Conservation (phyloP, 2,113 vertebrate species). For the Amphiprion ocellaris region DNA sequence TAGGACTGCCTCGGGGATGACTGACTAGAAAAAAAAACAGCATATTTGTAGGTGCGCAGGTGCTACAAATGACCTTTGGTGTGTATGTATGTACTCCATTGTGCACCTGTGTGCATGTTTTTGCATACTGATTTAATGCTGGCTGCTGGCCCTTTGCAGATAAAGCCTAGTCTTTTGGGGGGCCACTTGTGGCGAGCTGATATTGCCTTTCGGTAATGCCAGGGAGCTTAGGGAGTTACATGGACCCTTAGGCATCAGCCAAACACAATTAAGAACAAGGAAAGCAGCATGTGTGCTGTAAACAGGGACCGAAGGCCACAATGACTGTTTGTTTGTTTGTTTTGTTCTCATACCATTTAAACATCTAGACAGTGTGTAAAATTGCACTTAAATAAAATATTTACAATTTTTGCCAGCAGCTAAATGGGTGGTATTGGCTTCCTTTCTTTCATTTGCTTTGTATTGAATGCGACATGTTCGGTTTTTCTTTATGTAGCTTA, state of each 20-base stretch:
- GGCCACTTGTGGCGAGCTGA: slow-evolving; percentile 77
- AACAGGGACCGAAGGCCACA: slow-evolving; percentile 58
- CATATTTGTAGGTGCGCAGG: slow-evolving; percentile 68
- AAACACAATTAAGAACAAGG: slow-evolving; percentile 82
- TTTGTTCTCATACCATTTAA: slow-evolving; percentile 60
- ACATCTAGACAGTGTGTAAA: slow-evolving; percentile 65
- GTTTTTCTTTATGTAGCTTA: slow-evolving; percentile 5
- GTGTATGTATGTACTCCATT: slow-evolving; percentile 68
- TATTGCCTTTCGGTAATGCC: slow-evolving; percentile 76
- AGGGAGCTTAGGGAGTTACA: slow-evolving; percentile 69
- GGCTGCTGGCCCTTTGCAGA: slow-evolving; percentile 86
- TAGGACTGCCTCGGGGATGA: slow-evolving; percentile 60
- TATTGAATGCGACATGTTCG: not conserved
- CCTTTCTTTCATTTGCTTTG: slow-evolving; percentile 8
- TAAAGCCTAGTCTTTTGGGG: slow-evolving; percentile 78
- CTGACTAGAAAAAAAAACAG: slow-evolving; percentile 57
- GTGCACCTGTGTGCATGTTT: slow-evolving; percentile 68
- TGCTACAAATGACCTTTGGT: slow-evolving; percentile 76
- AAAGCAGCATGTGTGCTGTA: slow-evolving; percentile 66
- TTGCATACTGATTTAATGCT: slow-evolving; percentile 73
- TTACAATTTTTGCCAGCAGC: slow-evolving; percentile 26
- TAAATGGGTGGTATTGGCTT: slow-evolving; percentile 9
- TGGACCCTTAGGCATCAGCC: slow-evolving; percentile 71
- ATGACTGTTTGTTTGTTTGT: slow-evolving; percentile 65
- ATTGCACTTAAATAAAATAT: slow-evolving; percentile 54